Conservation (phyloP, 2,113 vertebrate species). For the Myodes glareolus region DNA sequence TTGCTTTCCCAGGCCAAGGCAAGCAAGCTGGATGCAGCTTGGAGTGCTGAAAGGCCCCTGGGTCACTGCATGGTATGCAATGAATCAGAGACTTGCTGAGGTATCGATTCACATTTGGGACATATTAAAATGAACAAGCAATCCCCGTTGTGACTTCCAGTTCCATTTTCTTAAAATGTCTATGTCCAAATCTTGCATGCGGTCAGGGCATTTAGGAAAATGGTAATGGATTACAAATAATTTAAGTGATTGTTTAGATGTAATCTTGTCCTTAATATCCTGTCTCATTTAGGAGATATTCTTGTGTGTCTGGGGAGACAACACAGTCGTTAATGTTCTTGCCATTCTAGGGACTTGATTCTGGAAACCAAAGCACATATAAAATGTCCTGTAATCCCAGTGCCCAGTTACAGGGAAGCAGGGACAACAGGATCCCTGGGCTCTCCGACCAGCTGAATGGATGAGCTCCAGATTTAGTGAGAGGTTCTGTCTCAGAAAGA, state of each 20-base stretch:
- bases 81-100: conserved; percentile 79
- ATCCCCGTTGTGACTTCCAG: background rate
- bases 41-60: conserved; percentile 75
- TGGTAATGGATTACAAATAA: background rate
- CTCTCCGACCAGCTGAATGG: background rate
- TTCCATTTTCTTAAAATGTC: background rate
- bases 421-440: background rate
- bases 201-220: background rate
- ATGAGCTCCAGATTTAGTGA: background rate
- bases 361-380: background rate
- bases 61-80: conserved; percentile 78
- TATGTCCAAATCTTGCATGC: background rate
- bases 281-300: background rate
- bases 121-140: conserved; percentile 49
- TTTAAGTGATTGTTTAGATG: background rate
- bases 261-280: background rate
- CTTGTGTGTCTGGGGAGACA: background rate
- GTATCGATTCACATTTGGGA: conserved; percentile 60
- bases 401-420: background rate
- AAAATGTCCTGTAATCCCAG: background rate
- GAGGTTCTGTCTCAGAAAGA: background rate
- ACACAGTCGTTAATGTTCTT: background rate
- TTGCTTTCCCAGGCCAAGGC: conserved; percentile 82
- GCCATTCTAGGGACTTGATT: background rate
- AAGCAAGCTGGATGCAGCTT: conserved; percentile 77